Base-by-base conservation (phyloP, 2,888 invertebrate genomes). In the Lasius fuliginosus region DNA sequence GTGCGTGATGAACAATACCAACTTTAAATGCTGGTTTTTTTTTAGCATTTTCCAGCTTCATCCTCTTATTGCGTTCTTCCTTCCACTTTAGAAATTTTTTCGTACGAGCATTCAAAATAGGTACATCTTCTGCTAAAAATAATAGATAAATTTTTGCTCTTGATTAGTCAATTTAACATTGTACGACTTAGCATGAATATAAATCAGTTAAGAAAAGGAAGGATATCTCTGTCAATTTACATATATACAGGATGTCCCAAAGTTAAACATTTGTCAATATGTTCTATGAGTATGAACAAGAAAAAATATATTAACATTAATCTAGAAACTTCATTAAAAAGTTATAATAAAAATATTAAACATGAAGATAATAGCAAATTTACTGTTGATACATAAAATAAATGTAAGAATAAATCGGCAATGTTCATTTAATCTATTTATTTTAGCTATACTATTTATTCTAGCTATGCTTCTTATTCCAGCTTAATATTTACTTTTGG, bases 11-110 rank as follows among this genome's bases (percentile, higher is more conserved):
- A 0, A 91, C 90, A 0, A 92, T 82, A 0, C 94, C 89, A 0
- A 94, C 94, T 84, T 92, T 92, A 40, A 94, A 94, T 0, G 88
- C 87, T 1, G 92, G 94, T 68, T 93, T 92, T 6, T 92, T 92
- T 15, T 87, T 89, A 0, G 56, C 15, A 3, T 90, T 81, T 23
- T 92, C 92, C 0, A 91, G 3, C 65, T 88, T 90, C 5, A 85
- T 93, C 3, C 81, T 85, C 30, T 85, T 64, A 0, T 92, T 89
- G 0, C 89, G 90, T 33, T 93, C 92, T 8, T 84, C 85, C 69
- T 88, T 90, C 94, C 94, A 94, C 81, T 88, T 90, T 3, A 83
- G 36, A 0, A 94, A 79, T 53, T 89, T 86, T 1, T 71, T 67
- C 3, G 58, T 46, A 18, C 46, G 75, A 4, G 89, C 77, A 64